phyloP scores from a whole-genome alignment of 2,888 invertebrate genomes.

The Chrysolina americana region DNA sequence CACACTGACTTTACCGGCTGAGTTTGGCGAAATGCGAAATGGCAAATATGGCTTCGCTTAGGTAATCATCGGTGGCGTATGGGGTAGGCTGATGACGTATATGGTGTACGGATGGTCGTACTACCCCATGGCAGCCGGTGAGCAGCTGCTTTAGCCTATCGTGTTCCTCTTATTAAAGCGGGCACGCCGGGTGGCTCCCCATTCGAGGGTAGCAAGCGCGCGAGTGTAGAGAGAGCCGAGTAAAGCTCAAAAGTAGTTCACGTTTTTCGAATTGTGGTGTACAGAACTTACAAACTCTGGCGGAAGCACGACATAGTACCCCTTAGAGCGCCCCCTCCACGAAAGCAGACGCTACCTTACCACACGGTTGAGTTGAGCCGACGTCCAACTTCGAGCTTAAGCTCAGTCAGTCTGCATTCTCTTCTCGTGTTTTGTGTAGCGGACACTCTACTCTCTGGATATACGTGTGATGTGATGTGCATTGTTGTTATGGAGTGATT shows the following conservation, averaged over 20 bases:
- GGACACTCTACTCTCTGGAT: slow-evolving; percentile 52
- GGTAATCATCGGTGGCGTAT: slow-evolving; percentile 55
- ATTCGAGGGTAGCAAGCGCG: slow-evolving; percentile 67
- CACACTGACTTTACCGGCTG: slow-evolving; percentile 19
- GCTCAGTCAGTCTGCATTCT: slow-evolving; percentile 65
- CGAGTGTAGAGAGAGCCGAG: slow-evolving; percentile 53
- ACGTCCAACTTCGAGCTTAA: slow-evolving; percentile 54
- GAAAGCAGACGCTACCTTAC: slow-evolving; percentile 64
- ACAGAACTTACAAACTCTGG: slow-evolving; percentile 53
- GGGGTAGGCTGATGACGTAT: slow-evolving; percentile 60
- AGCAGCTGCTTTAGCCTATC: slow-evolving; percentile 52
- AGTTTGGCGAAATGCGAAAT: slow-evolving; percentile 39
- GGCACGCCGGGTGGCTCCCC: slow-evolving; percentile 64
- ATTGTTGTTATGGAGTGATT: slow-evolving; percentile 61
- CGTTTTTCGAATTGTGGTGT: slow-evolving; percentile 46
- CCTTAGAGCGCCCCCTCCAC: slow-evolving; percentile 67
- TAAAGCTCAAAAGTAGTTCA: slow-evolving; percentile 46
- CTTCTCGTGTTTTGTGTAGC: slow-evolving; percentile 46
- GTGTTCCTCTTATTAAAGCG: slow-evolving; percentile 65
- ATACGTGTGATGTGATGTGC: slow-evolving; percentile 56
- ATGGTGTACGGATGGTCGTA: slow-evolving; percentile 49
- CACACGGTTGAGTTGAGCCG: slow-evolving; percentile 62
- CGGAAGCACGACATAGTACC: slow-evolving; percentile 65
- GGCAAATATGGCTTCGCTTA: slow-evolving; percentile 36
- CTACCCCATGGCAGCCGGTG: slow-evolving; percentile 62